Base-by-base conservation (phyloP, 2,888 invertebrate species). In the Orchestes rusci region DNA sequence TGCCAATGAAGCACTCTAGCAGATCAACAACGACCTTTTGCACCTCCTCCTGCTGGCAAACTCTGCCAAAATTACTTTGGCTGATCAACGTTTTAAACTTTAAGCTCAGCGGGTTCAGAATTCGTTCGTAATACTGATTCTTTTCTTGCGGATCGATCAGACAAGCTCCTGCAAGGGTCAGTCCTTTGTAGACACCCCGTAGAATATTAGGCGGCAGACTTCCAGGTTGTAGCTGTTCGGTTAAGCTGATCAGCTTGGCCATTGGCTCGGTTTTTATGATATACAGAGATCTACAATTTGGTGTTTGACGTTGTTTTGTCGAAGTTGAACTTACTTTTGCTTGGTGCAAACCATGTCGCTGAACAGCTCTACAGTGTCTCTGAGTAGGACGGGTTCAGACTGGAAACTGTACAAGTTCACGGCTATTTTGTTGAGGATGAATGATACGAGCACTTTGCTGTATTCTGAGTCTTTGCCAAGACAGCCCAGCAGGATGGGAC, bases 1-100 rank as follows among this genome's bases (percentile, higher is more conserved):
- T 73, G 16, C 86, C 86, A 60, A 81, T 79, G 48, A 83, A 78
- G 45, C 81, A 81, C 63, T 91, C 89, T 1, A 91, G 67, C 23
- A 87, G 75, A 60, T 84, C 82, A 1, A 82, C 75, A 2, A 91
- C 70, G 67, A 83, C 80, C 3, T 75, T 70, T 61, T 81, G 78
- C 50, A 80, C 71, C 39, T 73, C 71, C 50, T 83, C 79, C 42
- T 82, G 70, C 50, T 82, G 76, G 53, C 70, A 76, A 10, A 67
- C 66, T 41, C 70, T 68, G 18, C 66, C 62, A 54, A 81, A 78
- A 53, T 74, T 70, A 37, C 73, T 73, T 43, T 70, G 69, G 10
- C 68, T 68, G 13, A 76, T 61, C 17, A 80, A 63, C 45, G 65
- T 65, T 51, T 74, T 73, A 53, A 79, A 80, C 45, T 74, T 70